Evolutionary conservation across 1,140 invertebrate species (phyloP), one percentile per base, ranked within the genome.

Genomic region (Camponotus vicinus): DNA sequence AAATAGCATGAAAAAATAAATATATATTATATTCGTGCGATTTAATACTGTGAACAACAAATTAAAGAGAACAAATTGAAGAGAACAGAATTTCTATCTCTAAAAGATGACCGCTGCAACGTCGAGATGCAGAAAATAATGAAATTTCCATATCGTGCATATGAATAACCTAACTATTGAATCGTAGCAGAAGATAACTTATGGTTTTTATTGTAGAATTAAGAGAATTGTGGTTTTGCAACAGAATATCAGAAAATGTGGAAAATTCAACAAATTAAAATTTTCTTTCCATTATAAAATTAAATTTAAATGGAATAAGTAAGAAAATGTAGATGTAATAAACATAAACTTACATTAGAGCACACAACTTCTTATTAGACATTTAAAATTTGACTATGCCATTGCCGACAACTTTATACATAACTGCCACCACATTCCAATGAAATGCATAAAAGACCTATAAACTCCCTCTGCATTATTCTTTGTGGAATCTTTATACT

Each of bases 371-470:
- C 15, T 52, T 15, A 13, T 49, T 18, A 52, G 15, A 52, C 4
- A 0, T 52, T 18, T 52, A 49, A 6, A 6, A 52, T 52, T 52
- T 52, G 11, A 13, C 15, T 67, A 49, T n/a, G 32, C 13, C 77
- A n/a, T 27, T 18, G 21, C 37, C 7, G 27, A 45, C 37, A 32
- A 71, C 42, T 69, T 71, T 21, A 55, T 59, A 57, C 71, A 85
- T 71, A 75, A 79, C 75, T 45, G 4, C 11, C 15, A 59, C 11
- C 21, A 69, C 67, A 79, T 85, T 88, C 82, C 67, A 0, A 27
- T 34, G 40, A 75, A 85, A 88, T 85, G 87, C 52, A 49, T 27
- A 89, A 77, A 86, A 64, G 59, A 37, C 11, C 70, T 82, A 88
- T 45, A 52, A 88, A 55, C 86, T 78, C 15, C 15, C 49, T 52